phyloP scores from a whole-genome alignment of 1,140 invertebrate species.

The Tachypleus tridentatus region DNA sequence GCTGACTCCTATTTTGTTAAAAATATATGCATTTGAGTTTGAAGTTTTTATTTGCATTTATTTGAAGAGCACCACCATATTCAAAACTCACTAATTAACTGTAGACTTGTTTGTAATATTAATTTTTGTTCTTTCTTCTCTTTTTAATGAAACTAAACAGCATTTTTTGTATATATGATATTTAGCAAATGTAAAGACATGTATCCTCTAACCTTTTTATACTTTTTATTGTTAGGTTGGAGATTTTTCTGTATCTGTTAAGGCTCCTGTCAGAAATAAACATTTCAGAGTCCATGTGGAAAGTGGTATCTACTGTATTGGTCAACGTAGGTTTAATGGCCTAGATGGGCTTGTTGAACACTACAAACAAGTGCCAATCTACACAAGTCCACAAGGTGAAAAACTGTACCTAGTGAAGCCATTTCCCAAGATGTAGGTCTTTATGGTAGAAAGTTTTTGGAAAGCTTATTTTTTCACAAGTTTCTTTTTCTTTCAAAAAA shows the following conservation, averaged over 20 bases:
- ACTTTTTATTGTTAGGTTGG: constrained; percentile 60
- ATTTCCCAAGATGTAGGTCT: constrained; percentile 30
- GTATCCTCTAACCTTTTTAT: constrained; percentile 5
- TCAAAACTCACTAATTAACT: too few relatives aligned
- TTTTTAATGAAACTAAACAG: not conserved
- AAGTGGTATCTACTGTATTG: constrained; percentile 87
- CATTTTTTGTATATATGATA: constrained; percentile 5
- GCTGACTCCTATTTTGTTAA: too few relatives aligned
- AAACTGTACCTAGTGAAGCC: constrained; percentile 82
- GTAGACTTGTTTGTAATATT: not conserved
- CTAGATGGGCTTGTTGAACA: constrained; percentile 95
- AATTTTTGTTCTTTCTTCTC: constrained; percentile 10
- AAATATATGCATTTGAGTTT: too few relatives aligned
- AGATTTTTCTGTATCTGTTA: constrained; percentile 95
- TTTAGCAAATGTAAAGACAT: constrained; percentile 3
- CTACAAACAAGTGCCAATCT: constrained; percentile 97
- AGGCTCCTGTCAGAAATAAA: constrained; percentile 94
- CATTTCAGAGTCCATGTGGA: constrained; percentile 98
- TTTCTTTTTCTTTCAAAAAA: too few relatives aligned
- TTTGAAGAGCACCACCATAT: too few relatives aligned
- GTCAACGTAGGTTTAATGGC: constrained; percentile 91
- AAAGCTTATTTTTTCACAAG: too few relatives aligned
- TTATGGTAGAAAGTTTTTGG: too few relatives aligned
- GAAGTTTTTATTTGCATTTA: too few relatives aligned
- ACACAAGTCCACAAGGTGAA: constrained; percentile 89